Evolutionary conservation across 2,888 invertebrate genomes (phyloP).

Genomic region (Ectemnius continuus): DNA sequence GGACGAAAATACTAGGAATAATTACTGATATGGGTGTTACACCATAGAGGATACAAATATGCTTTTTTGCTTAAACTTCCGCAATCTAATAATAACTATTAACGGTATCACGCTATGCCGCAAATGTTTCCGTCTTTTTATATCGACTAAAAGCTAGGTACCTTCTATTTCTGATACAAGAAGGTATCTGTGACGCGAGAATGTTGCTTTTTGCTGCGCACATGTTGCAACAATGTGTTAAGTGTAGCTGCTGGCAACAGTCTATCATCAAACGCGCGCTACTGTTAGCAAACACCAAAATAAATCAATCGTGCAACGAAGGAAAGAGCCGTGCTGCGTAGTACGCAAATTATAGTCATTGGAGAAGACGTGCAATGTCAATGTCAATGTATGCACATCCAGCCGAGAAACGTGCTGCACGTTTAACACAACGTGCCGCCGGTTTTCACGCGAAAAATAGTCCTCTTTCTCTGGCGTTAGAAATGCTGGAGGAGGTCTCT

Average conservation of each 20-base stretch:
- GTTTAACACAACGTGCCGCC: not conserved
- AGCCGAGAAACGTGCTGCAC: not conserved
- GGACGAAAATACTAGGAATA: too few species aligned
- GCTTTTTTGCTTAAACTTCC: too few species aligned
- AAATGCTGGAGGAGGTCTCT: not conserved
- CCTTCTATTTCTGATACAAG: too few species aligned
- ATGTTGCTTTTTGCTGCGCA: too few species aligned
- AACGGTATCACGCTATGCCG: too few species aligned
- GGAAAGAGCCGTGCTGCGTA: not conserved
- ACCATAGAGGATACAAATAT: too few species aligned
- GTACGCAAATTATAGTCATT: not conserved
- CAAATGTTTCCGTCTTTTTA: too few species aligned
- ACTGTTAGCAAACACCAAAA: not conserved
- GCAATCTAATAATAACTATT: too few species aligned
- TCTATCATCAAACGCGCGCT: not conserved
- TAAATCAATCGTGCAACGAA: not conserved
- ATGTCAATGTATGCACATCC: not conserved
- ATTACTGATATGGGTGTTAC: too few species aligned
- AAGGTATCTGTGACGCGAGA: too few species aligned
- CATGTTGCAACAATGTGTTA: too few species aligned
- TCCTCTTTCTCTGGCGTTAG: slow-evolving; percentile 11
- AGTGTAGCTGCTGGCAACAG: not conserved
- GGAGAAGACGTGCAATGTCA: not conserved
- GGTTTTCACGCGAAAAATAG: not conserved
- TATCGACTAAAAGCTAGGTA: too few species aligned